These are phyloP conservation scores for Melanostoma mellinum DNA, from an alignment of 2,888 invertebrate species.

Conservation along the genomic window DNA sequence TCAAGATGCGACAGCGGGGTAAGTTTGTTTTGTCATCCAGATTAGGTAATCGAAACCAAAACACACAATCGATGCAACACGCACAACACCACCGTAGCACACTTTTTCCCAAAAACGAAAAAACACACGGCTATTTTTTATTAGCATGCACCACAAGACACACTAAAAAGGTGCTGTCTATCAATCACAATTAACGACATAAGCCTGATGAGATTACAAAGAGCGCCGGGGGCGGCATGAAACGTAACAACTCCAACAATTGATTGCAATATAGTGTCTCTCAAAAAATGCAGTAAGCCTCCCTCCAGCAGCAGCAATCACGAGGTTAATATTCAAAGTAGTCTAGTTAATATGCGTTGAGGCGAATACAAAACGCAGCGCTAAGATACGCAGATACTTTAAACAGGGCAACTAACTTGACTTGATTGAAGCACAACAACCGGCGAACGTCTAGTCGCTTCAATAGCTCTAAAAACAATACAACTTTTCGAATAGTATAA, in stretches of 20 bases:
- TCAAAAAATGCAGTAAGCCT: neutral
- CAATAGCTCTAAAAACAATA: constrained; percentile 66
- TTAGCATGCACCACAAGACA: constrained; percentile 61
- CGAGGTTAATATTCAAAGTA: constrained; percentile 58
- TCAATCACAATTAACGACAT: constrained; percentile 61
- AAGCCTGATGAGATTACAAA: constrained; percentile 42
- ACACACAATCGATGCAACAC: constrained; percentile 33
- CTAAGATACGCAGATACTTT: constrained; percentile 20
- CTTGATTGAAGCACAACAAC: constrained; percentile 22
- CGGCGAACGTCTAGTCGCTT: constrained; percentile 54
- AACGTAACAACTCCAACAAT: constrained; percentile 20
- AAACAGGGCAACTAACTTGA: constrained; percentile 11
- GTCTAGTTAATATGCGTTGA: constrained; percentile 54
- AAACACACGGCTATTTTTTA: constrained; percentile 17
- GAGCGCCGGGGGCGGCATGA: neutral
- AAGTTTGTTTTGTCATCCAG: constrained; percentile 52
- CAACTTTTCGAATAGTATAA: constrained; percentile 13
- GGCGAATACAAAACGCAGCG: constrained; percentile 48
- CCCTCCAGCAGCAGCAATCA: constrained; percentile 13
- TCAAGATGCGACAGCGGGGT: constrained; percentile 39
- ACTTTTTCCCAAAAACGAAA: constrained; percentile 46
- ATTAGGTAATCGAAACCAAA: constrained; percentile 61
- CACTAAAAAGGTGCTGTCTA: constrained; percentile 50
- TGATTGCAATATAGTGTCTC: constrained; percentile 24
- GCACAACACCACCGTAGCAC: constrained; percentile 27